Evolutionary conservation across 2,113 vertebrate genomes (phyloP).

Genomic region (Amblyopsis rosae): DNA sequence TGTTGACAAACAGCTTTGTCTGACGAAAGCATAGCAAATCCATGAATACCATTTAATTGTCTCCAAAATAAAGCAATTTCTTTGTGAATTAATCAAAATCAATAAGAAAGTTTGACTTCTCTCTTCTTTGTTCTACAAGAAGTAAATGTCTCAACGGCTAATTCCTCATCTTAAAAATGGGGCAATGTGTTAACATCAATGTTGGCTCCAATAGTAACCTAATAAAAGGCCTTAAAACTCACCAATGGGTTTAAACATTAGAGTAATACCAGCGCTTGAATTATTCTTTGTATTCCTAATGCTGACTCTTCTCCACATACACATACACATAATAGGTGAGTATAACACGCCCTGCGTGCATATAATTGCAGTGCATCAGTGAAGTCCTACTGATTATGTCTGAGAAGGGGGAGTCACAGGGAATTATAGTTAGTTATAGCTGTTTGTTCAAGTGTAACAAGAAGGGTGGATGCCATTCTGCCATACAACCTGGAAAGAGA

Average conservation of each 20-base stretch:
- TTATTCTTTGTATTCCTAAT: neutral
- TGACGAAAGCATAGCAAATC: too few species aligned
- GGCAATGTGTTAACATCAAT: too few species aligned
- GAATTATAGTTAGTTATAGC: neutral
- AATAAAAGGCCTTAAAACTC: too few species aligned
- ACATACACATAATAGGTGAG: neutral
- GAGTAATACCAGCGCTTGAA: neutral
- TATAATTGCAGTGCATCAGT: neutral
- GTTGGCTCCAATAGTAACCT: too few species aligned
- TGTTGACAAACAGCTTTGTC: neutral
- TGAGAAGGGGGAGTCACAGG: neutral
- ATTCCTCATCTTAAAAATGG: too few species aligned
- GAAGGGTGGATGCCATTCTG: slow-evolving; percentile 1
- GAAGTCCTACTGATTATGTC: neutral
- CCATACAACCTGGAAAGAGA: neutral
- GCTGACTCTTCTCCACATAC: neutral
- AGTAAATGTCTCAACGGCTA: too few species aligned
- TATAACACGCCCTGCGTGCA: neutral
- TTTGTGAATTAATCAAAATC: too few species aligned
- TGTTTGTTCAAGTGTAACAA: neutral
- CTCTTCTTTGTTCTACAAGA: too few species aligned
- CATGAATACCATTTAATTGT: neutral
- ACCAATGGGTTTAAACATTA: neutral
- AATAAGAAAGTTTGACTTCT: too few species aligned
- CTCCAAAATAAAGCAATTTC: neutral